Base-by-base conservation (phyloP, 2,888 invertebrate species). In the Eupithecia subfuscata region DNA sequence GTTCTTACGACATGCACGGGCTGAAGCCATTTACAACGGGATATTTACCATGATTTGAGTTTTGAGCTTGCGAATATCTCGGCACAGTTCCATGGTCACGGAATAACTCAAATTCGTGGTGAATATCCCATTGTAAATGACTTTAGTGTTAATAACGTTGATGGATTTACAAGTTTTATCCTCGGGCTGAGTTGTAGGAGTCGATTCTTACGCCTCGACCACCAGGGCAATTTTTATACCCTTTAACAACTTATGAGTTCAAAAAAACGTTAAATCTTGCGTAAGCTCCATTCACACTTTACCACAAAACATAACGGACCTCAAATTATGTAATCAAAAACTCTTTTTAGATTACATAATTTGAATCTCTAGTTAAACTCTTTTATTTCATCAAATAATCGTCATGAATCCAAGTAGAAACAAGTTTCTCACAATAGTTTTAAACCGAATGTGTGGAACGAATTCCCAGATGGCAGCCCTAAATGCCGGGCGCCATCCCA, bases 301-400 rank as follows among this genome's bases (percentile, higher is more conserved):
- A 68, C 68, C 80, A 79, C 80, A 77, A 81, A 81, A 77, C 77
- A 74, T 79, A 63, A 63, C n/a, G 22, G 34, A 22, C 52, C 48
- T 45, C 43, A 68, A 68, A 68, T 68, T 68, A 68, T 68, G 68
- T 68, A 45, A 72, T 67, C 52, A n/a, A n/a, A n/a, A n/a, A n/a
- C n/a, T n/a, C n/a, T n/a, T n/a, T n/a, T n/a, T n/a, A n/a, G n/a
- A n/a, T n/a, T n/a, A n/a, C n/a, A n/a, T n/a, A n/a, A n/a, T n/a
- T n/a, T n/a, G n/a, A n/a, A n/a, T n/a, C 48, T 52, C 37, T 48
- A 60, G 68, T 45, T 45, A 68, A 67, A 60, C 60, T 30, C 56
- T 71, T 69, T 64, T 75, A 71, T 68, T 68, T 48, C 22, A 70
- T 74, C 18, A 73, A 74, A 63, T 72, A 48, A 30, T 71, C 25